Percentiles rank a stretch among this genome's conserved stretches.
These are phyloP conservation scores for Melanotaenia boesemani DNA, from an alignment of 2,797 vertebrate genomes.

Conservation along the genomic window DNA sequence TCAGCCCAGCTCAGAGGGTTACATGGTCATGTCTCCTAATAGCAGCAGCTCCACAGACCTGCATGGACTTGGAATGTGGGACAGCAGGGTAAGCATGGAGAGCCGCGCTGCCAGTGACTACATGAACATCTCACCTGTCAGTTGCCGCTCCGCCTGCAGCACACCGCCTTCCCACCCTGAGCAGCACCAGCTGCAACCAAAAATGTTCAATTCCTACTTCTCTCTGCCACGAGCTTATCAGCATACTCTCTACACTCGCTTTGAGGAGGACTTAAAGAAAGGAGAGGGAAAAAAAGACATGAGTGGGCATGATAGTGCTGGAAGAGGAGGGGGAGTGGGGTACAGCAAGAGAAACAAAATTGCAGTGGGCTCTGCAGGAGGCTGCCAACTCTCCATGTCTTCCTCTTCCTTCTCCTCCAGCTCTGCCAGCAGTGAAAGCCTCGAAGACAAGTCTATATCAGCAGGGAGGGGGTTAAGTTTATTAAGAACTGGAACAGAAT, in stretches of 20 bases:
- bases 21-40: conserved; percentile 88
- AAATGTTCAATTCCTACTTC: conserved; percentile 84
- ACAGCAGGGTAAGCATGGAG: conserved; percentile 78
- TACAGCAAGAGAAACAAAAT: conserved; percentile 80
- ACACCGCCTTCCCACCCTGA: conserved; percentile 81
- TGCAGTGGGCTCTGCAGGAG: conserved; percentile 70
- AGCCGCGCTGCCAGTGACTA: conserved; percentile 83
- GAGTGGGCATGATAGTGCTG: conserved; percentile 54
- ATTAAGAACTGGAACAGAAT: conserved; percentile 67
- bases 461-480: conserved; percentile 73
- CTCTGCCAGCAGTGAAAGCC: conserved; percentile 88
- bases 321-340: conserved; percentile 66
- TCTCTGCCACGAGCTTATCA: conserved; percentile 86
- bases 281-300: conserved; percentile 73
- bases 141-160: conserved; percentile 83
- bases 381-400: conserved; percentile 83
- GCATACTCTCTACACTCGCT: conserved; percentile 82
- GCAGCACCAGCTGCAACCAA: conserved; percentile 82
- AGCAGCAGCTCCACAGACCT: conserved; percentile 83
- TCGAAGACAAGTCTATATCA: conserved; percentile 84
- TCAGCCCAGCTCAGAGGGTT: conserved; percentile 79
- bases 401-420: conserved; percentile 88
- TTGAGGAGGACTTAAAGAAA: conserved; percentile 83
- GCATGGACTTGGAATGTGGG: conserved; percentile 81
- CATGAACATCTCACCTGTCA: conserved; percentile 88